Evolutionary conservation across 2,888 invertebrate genomes (phyloP), one percentile per base, ranked within the genome.

Genomic region (Brachycybe producta): DNA sequence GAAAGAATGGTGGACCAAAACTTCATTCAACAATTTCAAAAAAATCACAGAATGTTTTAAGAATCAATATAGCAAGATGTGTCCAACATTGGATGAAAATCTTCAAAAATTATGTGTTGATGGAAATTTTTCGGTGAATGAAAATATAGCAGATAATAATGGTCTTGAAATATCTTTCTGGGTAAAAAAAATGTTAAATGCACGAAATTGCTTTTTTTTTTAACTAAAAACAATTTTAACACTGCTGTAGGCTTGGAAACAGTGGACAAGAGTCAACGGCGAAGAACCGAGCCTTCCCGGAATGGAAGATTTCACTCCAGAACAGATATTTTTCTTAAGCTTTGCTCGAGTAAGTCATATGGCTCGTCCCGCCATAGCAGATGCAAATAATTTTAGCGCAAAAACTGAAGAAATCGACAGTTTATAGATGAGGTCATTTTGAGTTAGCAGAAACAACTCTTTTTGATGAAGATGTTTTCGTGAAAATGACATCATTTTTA

Each of bases 231-330:
- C n/a, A n/a, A n/a, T n/a, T n/a, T n/a, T n/a, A n/a, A n/a, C n/a
- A n/a, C n/a, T n/a, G n/a, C n/a, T n/a, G n/a, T n/a, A n/a, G n/a
- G n/a, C 41, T 5, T 41, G 24, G 19, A 41, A 41, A 11, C 13
- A 41, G 5, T 41, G 11, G 11, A 23, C 24, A 5, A 41, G 24
- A 41, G 21, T 23, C 13, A 7, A 41, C 41, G 41, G 41, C 17
- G 21, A 17, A 21, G 41, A 41, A 5, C 19, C 8, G 7, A 17
- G 21, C 5, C 41, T 41, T 17, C 41, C 41, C 7, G 41, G 41
- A 21, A 21, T 41, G 24, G 41, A 41, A 41, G 41, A 41, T n/a
- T 23, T 41, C 17, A 41, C 41, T 11, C 41, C 21, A 7, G 19
- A 21, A 5, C 41, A 41, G 24, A 17, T 41, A 11, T 41, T 41